These are phyloP conservation scores for Ceraclea dissimilis DNA, from an alignment of 2,888 invertebrate species.

Conservation along the genomic window DNA sequence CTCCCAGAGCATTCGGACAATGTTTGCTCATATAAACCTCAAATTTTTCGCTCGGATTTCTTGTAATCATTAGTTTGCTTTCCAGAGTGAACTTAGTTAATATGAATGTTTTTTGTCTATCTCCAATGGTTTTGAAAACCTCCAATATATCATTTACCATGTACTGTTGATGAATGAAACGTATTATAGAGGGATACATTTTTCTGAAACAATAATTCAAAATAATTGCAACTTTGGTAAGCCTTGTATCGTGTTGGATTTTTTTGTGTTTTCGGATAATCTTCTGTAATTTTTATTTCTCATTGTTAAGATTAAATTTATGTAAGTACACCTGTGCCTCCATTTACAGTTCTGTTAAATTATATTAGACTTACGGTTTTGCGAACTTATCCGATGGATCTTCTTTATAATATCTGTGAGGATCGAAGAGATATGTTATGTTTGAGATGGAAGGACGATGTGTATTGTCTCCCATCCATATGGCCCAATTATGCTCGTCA, in stretches of 20 bases:
- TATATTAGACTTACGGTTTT: background rate
- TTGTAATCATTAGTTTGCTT: background rate
- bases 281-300: no score
- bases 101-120: background rate
- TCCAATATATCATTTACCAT: background rate
- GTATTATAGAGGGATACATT: background rate
- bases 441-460: slow-evolving; percentile 1
- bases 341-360: no score
- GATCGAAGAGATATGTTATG: slow-evolving; percentile 9
- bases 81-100: background rate
- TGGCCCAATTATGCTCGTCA: slow-evolving; percentile 4
- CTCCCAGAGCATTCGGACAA: background rate
- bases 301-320: no score
- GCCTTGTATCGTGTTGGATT: no score
- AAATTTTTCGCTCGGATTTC: background rate
- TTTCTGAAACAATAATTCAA: background rate
- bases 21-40: background rate
- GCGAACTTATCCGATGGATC: background rate
- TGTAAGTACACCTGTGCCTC: no score
- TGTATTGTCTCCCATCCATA: slow-evolving; percentile 10
- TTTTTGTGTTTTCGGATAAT: no score
- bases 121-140: background rate
- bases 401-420: slow-evolving; percentile 7
- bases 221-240: no score
- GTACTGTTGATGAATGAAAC: background rate